Base-by-base conservation (phyloP, 2,797 vertebrate species). In the Sebastes vulpes region DNA sequence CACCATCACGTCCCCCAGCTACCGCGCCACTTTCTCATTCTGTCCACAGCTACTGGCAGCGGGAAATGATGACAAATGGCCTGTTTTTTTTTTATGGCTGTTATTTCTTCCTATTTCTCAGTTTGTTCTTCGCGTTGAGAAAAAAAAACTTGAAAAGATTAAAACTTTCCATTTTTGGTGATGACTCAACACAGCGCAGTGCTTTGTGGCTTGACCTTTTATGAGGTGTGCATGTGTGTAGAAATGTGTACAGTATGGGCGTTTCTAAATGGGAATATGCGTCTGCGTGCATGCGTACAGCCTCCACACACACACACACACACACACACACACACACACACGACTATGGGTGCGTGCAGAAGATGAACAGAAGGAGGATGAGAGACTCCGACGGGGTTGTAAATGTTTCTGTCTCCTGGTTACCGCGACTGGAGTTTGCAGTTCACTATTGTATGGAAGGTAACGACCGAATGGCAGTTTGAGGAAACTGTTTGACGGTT, bases 41-140 rank as follows among this genome's bases (percentile, higher is more conserved):
- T 90, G 87, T 93, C 92, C 87, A 81, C 77, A 73, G 90, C 89
- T 93, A 88, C 90, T 81, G 84, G 88, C 88, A 61, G 75, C 29
- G 83, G 93, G 89, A 95, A 95, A 95, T 90, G 58, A 92, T 95
- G 94, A 95, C 92, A 92, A 94, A 95, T 89, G 79, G 63, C 72
- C 67, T 67, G 23, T 2, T 87, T 88, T 91, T 92, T 60, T 86
- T 61, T 92, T 83, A 87, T 72, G 42, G 53, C 54, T 81, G 69
- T 91, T 90, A 88, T 90, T 91, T 86, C 65, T 89, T 90, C 80
- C 81, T 53, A 60, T 86, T 92, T 89, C 81, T 88, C 76, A 88
- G 90, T 91, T 95, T 92, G 78, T 84, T 88, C 85, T 89, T 79
- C 25, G 3, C 59, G 59, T 77, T 32, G 59, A 86, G 32, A 60